Percentiles rank a stretch among this genome's conserved stretches.
Conservation (phyloP, 2,888 invertebrate species). For the Bombylius major region DNA sequence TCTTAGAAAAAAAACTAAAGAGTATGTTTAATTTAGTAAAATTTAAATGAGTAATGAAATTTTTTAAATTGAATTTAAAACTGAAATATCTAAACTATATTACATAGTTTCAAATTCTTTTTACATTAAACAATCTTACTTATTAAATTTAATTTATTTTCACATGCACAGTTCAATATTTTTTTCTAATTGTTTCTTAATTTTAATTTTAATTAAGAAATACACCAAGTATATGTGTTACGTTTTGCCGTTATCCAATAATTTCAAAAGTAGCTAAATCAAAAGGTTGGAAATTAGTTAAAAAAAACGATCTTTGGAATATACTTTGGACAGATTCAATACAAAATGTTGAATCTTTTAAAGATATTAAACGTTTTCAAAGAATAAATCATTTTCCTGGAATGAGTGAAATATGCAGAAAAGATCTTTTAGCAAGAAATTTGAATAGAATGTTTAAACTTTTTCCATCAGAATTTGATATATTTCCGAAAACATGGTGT, state of each 20-base stretch:
- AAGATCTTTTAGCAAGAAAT: constrained; percentile 79
- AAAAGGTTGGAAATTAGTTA: constrained; percentile 40
- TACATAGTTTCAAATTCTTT: too few species aligned
- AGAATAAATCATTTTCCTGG: constrained; percentile 90
- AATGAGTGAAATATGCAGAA: constrained; percentile 78
- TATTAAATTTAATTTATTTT: too few species aligned
- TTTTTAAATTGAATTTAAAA: too few species aligned
- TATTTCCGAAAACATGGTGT: constrained; percentile 90
- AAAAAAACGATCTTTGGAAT: constrained; percentile 75
- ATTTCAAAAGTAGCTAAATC: constrained; percentile 29
- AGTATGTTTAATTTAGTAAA: background rate
- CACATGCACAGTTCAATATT: too few species aligned
- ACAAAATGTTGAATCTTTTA: constrained; percentile 72
- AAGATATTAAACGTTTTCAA: constrained; percentile 85
- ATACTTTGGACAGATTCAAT: constrained; percentile 84
- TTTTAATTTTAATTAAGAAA: background rate
- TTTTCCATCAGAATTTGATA: constrained; percentile 81
- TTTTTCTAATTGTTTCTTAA: too few species aligned
- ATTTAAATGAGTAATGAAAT: too few species aligned
- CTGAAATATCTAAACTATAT: too few species aligned
- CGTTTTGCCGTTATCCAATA: constrained; percentile 27
- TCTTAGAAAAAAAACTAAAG: background rate
- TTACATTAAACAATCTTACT: too few species aligned
- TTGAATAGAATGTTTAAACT: constrained; percentile 78
- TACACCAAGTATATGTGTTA: constrained; percentile 25